These are phyloP conservation scores for Desmodus rotundus DNA, from an alignment of 2,113 vertebrate genomes.

Conservation along the genomic window DNA sequence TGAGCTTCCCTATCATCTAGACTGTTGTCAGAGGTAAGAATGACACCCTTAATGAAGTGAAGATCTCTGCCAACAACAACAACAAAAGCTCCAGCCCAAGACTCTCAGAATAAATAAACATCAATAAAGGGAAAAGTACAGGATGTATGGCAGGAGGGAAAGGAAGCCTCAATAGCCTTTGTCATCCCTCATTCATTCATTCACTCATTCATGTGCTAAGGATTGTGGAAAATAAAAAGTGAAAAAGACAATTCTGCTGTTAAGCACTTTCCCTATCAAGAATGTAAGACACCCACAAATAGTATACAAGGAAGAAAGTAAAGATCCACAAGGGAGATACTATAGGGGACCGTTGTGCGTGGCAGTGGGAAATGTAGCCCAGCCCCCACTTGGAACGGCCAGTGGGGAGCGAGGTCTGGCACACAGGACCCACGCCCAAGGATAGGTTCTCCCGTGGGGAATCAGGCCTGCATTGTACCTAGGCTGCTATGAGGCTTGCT, in stretches of 20 bases:
- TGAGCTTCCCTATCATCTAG: not conserved
- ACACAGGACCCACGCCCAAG: too few relatives aligned
- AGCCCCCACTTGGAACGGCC: too few relatives aligned
- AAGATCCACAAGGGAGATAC: not conserved
- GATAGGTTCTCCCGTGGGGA: too few relatives aligned
- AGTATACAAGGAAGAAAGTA: not conserved
- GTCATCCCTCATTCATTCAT: not conserved
- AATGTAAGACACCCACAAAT: not conserved
- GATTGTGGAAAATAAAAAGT: not conserved
- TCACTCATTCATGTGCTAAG: not conserved
- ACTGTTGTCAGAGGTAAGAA: not conserved
- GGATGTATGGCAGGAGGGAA: not conserved
- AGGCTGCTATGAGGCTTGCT: too few relatives aligned
- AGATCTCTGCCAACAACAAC: not conserved
- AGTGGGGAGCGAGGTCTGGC: too few relatives aligned
- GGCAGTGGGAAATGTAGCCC: too few relatives aligned
- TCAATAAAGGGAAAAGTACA: not conserved
- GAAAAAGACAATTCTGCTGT: not conserved
- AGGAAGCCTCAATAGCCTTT: not conserved
- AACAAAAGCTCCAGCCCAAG: not conserved
- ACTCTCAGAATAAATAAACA: not conserved
- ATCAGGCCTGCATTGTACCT: too few relatives aligned
- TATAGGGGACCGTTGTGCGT: too few relatives aligned
- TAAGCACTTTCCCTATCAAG: not conserved
- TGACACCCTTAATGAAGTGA: not conserved